phyloP scores from a whole-genome alignment of 2,113 vertebrate genomes.

The Pseudorectes ferrugineus region DNA sequence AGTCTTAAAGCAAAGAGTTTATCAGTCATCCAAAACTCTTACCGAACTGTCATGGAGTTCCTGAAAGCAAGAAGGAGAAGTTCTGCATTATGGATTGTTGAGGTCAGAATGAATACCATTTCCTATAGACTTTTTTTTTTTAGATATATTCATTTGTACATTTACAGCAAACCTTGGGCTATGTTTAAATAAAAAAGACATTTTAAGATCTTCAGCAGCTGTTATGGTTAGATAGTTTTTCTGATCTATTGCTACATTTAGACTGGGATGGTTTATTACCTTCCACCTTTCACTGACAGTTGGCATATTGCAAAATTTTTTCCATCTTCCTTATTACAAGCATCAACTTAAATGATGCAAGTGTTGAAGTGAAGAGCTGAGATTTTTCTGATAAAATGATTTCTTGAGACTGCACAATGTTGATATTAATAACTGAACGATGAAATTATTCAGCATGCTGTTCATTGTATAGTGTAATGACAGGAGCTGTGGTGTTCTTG shows the following conservation, averaged over 20 bases:
- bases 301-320: background rate
- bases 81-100: background rate
- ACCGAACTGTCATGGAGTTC: background rate
- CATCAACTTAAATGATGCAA: background rate
- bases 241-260: slow-evolving; percentile 31
- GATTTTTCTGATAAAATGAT: background rate
- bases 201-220: background rate
- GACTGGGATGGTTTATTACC: background rate
- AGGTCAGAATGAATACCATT: background rate
- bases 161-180: slow-evolving; percentile 4
- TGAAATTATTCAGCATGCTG: background rate
- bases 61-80: background rate
- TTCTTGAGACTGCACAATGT: background rate
- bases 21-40: background rate
- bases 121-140: background rate
- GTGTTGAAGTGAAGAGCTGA: background rate
- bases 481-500: background rate
- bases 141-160: background rate
- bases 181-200: slow-evolving; percentile 9
- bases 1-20: background rate
- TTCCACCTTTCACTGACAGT: background rate
- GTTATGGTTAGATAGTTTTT: background rate
- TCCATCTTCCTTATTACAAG: background rate
- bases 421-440: background rate
- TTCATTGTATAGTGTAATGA: background rate